These are phyloP conservation scores for Prunella himalayana DNA, from an alignment of 2,113 vertebrate genomes.

Conservation along the genomic window DNA sequence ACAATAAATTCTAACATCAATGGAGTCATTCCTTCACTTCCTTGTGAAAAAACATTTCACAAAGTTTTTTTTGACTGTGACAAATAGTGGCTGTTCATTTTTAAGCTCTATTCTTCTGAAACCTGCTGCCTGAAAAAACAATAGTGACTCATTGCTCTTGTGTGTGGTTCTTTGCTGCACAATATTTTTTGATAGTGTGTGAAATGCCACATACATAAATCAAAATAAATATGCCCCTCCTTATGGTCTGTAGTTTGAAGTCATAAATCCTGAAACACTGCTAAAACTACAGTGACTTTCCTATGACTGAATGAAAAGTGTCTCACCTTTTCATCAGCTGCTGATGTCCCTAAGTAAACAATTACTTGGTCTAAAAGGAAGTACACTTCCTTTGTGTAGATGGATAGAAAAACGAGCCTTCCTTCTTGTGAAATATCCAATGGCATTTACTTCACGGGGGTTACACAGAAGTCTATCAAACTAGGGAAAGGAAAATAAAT, in stretches of 20 bases:
- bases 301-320: background rate
- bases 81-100: background rate
- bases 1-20: background rate
- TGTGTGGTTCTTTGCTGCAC: background rate
- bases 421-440: background rate
- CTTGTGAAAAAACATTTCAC: too few species aligned
- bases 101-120: background rate
- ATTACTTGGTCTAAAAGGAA: background rate
- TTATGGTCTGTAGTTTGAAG: background rate
- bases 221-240: background rate
- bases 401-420: background rate
- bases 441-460: background rate
- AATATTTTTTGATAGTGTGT: background rate
- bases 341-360: background rate
- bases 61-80: background rate
- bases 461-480: background rate
- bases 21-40: background rate
- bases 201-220: background rate
- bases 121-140: background rate
- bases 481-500: conserved; percentile 23
- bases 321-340: background rate
- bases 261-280: background rate
- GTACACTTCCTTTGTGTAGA: too few species aligned
- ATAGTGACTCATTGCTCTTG: background rate
- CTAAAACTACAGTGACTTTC: background rate